A percentile compares a stretch with the other conserved stretches of the same genome.
These are phyloP conservation scores for Rhinoraja longicauda DNA, from an alignment of 2,797 vertebrate species.

Conservation along the genomic window DNA sequence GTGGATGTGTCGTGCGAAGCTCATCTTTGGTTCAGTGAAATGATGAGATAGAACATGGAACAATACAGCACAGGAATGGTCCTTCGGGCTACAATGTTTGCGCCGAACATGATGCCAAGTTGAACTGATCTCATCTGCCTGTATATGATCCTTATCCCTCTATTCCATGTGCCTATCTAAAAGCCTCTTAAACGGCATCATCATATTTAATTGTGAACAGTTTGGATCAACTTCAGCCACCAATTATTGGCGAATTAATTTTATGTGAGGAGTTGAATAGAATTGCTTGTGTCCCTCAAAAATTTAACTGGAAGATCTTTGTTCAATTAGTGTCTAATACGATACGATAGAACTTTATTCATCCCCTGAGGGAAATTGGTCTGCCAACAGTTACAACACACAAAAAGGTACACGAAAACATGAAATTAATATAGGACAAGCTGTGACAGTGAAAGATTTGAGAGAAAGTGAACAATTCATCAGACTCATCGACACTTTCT, in stretches of 20 bases:
- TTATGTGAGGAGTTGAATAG: background rate
- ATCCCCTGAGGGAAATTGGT: too few species aligned
- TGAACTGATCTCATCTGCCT: too few species aligned
- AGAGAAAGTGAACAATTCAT: background rate
- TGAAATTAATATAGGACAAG: background rate
- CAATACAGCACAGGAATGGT: too few species aligned
- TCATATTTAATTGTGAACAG: background rate
- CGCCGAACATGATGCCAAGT: too few species aligned
- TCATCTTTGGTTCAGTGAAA: background rate
- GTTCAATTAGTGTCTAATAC: background rate
- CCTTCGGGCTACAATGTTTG: too few species aligned
- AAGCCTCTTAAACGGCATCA: too few species aligned
- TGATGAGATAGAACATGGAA: background rate
- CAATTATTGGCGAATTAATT: background rate
- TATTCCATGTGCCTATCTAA: too few species aligned
- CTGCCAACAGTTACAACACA: too few species aligned
- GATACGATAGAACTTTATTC: too few species aligned
- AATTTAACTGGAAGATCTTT: background rate
- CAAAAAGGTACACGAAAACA: too few species aligned
- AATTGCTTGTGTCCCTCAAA: background rate
- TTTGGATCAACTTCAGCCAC: background rate
- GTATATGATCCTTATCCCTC: too few species aligned
- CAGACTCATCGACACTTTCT: background rate
- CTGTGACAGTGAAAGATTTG: background rate
- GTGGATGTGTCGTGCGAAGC: background rate